Conservation (phyloP, 2,888 invertebrate species). For the Caenorhabditis japonica region DNA sequence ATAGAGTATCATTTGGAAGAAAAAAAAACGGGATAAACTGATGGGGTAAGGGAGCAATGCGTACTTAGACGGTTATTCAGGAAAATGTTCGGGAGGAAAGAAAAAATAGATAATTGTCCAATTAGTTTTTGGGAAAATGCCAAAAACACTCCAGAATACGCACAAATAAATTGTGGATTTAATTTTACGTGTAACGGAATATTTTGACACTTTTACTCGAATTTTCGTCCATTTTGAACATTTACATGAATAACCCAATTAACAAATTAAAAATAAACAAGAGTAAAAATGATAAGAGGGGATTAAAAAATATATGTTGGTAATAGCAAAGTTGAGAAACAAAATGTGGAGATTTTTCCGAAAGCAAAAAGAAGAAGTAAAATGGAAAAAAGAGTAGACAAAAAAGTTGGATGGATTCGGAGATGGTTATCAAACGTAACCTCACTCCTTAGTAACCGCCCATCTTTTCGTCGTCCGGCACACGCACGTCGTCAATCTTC, state of each 20-base stretch:
- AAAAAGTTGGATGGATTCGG: conserved; percentile 6
- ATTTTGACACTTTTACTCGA: no score
- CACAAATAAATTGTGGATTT: no score
- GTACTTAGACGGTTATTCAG: no score
- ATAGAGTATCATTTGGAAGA: conserved; percentile 50
- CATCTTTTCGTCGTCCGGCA: conserved; percentile 79
- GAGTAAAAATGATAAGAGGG: no score
- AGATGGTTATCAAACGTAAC: conserved; percentile 40
- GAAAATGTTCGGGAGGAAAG: no score
- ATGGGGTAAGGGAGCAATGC: neutral
- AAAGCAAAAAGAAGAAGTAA: conserved; percentile 12
- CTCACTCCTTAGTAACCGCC: conserved; percentile 40
- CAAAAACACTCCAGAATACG: no score
- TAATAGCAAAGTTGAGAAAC: conserved; percentile 33
- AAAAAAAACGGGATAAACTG: conserved; percentile 22
- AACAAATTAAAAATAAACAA: conserved; percentile 21
- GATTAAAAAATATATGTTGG: no score
- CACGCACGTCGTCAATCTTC: conserved; percentile 96
- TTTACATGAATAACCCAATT: no score
- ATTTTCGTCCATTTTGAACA: no score
- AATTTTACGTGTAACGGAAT: no score
- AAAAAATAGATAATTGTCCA: no score
- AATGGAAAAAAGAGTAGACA: conserved; percentile 8
- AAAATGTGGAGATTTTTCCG: conserved; percentile 10
- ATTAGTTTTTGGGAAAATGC: no score